A percentile compares a stretch with the other conserved stretches of the same genome.
phyloP scores from a whole-genome alignment of 1,140 invertebrate species.

The Drosophila melanogaster region Release_6_plus_ISO1_MT NT_037436.4:3831501-3832000 shows the following conservation, averaged over 20 bases:
- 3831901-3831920: conserved; percentile 84
- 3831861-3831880: conserved; percentile 51
- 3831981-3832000: conserved; percentile 53
- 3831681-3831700: conserved; percentile 71
- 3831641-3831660: conserved; percentile 62
- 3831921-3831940: conserved; percentile 83
- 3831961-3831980: conserved; percentile 72
- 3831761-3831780: conserved; percentile 94
- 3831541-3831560: too few species aligned
- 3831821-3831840: conserved; percentile 61
- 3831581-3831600: not conserved
- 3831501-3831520: too few species aligned
- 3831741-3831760: conserved; percentile 94
- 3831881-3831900: conserved; percentile 77
- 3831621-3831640: not conserved
- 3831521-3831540: too few species aligned
- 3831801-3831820: conserved; percentile 69
- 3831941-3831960: conserved; percentile 80
- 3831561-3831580: not conserved
- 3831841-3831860: conserved; percentile 61
- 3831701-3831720: conserved; percentile 65
- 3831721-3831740: conserved; percentile 91
- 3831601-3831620: not conserved
- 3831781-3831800: conserved; percentile 89
- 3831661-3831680: conserved; percentile 69